These are phyloP conservation scores for Darevskia nairensis DNA, from an alignment of 2,797 vertebrate genomes.

Conservation along the genomic window DNA sequence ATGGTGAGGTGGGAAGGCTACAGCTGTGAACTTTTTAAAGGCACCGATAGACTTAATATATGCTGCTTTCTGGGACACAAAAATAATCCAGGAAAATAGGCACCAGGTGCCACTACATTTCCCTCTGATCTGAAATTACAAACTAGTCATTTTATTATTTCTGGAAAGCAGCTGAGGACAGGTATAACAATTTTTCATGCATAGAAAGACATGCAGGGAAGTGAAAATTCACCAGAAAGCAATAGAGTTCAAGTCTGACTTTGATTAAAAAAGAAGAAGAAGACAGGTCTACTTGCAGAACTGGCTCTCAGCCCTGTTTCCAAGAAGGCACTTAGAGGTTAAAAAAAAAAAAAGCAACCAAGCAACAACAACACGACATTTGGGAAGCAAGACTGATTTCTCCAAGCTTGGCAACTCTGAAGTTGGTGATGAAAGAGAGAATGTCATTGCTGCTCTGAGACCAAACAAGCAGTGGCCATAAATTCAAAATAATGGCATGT, in stretches of 20 bases:
- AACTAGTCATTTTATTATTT: conserved; percentile 35
- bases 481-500: background rate
- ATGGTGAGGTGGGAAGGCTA: conserved; percentile 22
- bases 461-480: background rate
- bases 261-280: background rate
- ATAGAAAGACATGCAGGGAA: conserved; percentile 37
- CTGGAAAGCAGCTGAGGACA: conserved; percentile 25
- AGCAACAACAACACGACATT: conserved; percentile 42
- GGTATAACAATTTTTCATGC: conserved; percentile 26
- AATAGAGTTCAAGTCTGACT: conserved; percentile 25
- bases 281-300: conserved; percentile 5
- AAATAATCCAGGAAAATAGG: conserved; percentile 45
- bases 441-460: conserved; percentile 20
- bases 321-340: conserved; percentile 51
- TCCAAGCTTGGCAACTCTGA: conserved; percentile 32
- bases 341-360: conserved; percentile 35
- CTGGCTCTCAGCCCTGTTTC: conserved; percentile 30
- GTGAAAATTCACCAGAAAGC: conserved; percentile 38
- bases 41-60: conserved; percentile 35
- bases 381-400: conserved; percentile 53
- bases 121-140: conserved; percentile 25
- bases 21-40: conserved; percentile 52
- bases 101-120: conserved; percentile 23
- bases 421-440: conserved; percentile 24
- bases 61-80: conserved; percentile 45